These are phyloP conservation scores for Clunio marinus DNA, from an alignment of 2,888 invertebrate species.

Conservation along the genomic window DNA sequence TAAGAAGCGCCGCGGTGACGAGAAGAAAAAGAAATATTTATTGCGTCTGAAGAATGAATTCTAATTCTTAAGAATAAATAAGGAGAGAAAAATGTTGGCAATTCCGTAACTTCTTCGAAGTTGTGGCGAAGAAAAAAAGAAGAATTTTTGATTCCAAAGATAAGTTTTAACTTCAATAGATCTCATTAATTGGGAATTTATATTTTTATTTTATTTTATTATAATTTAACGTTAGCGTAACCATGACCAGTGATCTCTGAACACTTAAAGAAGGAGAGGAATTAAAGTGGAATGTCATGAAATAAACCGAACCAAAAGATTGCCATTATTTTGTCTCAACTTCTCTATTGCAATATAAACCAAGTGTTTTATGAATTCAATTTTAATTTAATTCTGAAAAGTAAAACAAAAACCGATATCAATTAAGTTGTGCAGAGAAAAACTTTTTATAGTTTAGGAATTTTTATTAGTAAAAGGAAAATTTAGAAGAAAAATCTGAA, in stretches of 20 bases:
- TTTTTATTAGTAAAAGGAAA: background rate
- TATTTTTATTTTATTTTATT: too few relatives aligned
- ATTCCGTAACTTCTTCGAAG: background rate
- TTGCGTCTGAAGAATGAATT: background rate
- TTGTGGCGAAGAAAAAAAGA: background rate
- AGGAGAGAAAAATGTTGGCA: slow-evolving; percentile 18
- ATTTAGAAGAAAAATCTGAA: slow-evolving; percentile 4
- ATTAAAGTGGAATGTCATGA: background rate
- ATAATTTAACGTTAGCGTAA: background rate
- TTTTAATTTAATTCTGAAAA: slow-evolving; percentile 13
- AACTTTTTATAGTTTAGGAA: slow-evolving; percentile 9
- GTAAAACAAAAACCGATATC: background rate
- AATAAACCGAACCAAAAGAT: slow-evolving; percentile 31
- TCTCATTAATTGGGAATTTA: slow-evolving; percentile 23
- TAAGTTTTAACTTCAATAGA: slow-evolving; percentile 9
- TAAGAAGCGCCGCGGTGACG: background rate
- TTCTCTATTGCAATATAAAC: background rate
- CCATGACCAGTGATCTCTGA: slow-evolving; percentile 28
- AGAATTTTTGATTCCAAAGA: slow-evolving; percentile 26
- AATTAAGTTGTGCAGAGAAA: background rate
- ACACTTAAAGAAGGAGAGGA: background rate
- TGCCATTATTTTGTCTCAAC: slow-evolving; percentile 19
- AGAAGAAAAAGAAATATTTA: too few relatives aligned
- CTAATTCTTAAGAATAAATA: background rate
- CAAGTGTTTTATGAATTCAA: background rate